phyloP scores from a whole-genome alignment of 2,888 invertebrate genomes.

The Gortyna flavago region DNA sequence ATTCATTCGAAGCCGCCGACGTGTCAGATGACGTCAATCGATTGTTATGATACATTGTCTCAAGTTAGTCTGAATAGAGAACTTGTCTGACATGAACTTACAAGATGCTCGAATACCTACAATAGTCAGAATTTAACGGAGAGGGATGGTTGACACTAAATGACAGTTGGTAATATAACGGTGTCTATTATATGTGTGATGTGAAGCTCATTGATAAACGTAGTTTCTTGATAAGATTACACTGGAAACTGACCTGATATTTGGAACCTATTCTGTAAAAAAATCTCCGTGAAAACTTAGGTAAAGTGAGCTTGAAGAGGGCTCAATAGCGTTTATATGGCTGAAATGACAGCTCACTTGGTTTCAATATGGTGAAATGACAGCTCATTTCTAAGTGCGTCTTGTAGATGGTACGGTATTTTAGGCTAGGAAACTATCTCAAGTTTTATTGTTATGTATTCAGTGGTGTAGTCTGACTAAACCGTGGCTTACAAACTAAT shows the following conservation, averaged over 20 bases:
- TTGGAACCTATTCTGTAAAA: not conserved
- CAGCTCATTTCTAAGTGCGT: not conserved
- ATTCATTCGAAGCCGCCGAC: slow-evolving; percentile 10
- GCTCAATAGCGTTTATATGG: too few relatives aligned
- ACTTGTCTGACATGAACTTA: slow-evolving; percentile 21
- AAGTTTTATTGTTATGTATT: not conserved
- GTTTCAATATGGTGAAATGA: too few relatives aligned
- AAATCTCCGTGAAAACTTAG: too few relatives aligned
- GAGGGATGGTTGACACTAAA: not conserved
- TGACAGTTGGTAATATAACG: not conserved
- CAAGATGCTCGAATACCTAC: slow-evolving; percentile 5
- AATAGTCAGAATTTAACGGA: slow-evolving; percentile 4
- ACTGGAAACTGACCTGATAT: not conserved
- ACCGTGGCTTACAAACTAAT: not conserved
- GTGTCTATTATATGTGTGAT: not conserved
- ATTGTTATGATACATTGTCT: slow-evolving; percentile 23
- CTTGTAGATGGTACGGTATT: not conserved
- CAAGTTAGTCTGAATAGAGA: slow-evolving; percentile 6
- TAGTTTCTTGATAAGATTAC: not conserved
- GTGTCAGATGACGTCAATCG: slow-evolving; percentile 32
- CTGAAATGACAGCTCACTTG: not conserved
- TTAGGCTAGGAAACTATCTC: not conserved
- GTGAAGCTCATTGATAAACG: not conserved
- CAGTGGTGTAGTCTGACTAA: not conserved
- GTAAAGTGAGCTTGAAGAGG: too few relatives aligned